phyloP scores from a whole-genome alignment of 2,113 vertebrate genomes.

The Polyodon spathula region DNA sequence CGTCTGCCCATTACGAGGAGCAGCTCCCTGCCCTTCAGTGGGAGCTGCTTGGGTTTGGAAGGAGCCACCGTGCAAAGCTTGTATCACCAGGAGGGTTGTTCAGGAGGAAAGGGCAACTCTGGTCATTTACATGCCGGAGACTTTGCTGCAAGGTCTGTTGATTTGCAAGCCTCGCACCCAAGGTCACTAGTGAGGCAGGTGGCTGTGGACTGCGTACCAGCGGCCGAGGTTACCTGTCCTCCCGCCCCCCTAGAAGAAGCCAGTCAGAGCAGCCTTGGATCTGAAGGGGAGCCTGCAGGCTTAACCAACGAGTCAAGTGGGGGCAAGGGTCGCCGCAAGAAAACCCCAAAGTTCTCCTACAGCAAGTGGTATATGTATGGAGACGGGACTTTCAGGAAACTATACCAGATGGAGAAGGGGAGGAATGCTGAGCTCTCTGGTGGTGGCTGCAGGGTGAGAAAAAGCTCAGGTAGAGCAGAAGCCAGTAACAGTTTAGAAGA shows the following conservation, averaged over 20 bases:
- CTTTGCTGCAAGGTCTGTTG: conserved; percentile 42
- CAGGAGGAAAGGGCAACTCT: conserved; percentile 37
- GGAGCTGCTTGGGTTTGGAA: conserved; percentile 42
- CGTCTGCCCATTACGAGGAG: conserved; percentile 73
- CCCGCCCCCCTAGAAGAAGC: conserved; percentile 40
- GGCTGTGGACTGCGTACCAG: conserved; percentile 74
- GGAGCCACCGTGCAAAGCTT: conserved; percentile 25
- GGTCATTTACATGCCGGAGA: conserved; percentile 41
- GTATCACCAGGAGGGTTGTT: conserved; percentile 28
- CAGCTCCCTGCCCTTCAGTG: conserved; percentile 75
- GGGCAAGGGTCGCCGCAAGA: conserved; percentile 64
- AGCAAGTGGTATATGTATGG: conserved; percentile 94
- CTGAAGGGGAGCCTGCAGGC: conserved; percentile 34
- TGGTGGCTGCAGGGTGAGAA: conserved; percentile 30
- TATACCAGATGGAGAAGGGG: conserved; percentile 66
- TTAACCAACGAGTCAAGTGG: conserved; percentile 36
- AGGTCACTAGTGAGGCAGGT: conserved; percentile 79
- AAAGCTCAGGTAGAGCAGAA: conserved; percentile 26
- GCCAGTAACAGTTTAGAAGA: conserved; percentile 27
- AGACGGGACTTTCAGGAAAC: conserved; percentile 78
- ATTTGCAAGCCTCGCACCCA: conserved; percentile 62
- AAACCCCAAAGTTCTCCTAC: conserved; percentile 76
- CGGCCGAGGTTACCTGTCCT: conserved; percentile 36
- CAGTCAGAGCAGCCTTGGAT: conserved; percentile 32
- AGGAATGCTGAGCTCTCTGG: conserved; percentile 33